Percentiles rank a stretch among this genome's conserved stretches.
Evolutionary conservation across 1,140 invertebrate genomes (phyloP).

Genomic region (Heliconius nattereri): DNA sequence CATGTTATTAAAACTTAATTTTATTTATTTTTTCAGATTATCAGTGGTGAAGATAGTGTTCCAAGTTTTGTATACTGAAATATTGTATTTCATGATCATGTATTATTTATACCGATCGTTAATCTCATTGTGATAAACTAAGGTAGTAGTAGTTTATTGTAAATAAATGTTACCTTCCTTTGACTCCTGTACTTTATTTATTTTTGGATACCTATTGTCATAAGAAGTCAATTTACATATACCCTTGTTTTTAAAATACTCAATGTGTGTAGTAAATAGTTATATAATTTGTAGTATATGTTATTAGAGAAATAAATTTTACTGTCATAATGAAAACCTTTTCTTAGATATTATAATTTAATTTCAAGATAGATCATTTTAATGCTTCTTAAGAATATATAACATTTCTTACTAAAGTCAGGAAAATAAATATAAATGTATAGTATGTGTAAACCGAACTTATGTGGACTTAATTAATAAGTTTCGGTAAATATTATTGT

Average conservation of each 20-base stretch:
- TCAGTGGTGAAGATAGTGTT: constrained; percentile 4
- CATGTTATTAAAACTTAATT: neutral
- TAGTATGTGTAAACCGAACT: neutral
- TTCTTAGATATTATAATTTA: neutral
- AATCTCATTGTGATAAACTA: constrained; percentile 57
- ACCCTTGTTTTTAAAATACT: constrained; percentile 23
- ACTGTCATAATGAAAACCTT: neutral
- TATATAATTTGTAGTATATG: constrained; percentile 7
- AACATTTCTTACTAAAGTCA: neutral
- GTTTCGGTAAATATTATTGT: neutral
- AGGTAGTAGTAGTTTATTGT: constrained; percentile 40
- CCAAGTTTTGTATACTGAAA: constrained; percentile 15
- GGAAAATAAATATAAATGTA: neutral
- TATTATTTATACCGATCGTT: constrained; percentile 42
- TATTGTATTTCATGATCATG: constrained; percentile 31
- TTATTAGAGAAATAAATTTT: neutral
- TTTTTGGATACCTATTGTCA: constrained; percentile 29
- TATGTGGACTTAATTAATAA: neutral
- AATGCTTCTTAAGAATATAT: neutral
- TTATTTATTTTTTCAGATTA: neutral
- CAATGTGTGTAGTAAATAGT: constrained; percentile 17
- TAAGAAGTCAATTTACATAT: constrained; percentile 3
- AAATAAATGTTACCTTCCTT: constrained; percentile 57
- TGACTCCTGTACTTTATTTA: constrained; percentile 37
- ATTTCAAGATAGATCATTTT: neutral